These are phyloP conservation scores for Whitmania pigra DNA, from an alignment of 1,140 invertebrate genomes.

Conservation along the genomic window DNA sequence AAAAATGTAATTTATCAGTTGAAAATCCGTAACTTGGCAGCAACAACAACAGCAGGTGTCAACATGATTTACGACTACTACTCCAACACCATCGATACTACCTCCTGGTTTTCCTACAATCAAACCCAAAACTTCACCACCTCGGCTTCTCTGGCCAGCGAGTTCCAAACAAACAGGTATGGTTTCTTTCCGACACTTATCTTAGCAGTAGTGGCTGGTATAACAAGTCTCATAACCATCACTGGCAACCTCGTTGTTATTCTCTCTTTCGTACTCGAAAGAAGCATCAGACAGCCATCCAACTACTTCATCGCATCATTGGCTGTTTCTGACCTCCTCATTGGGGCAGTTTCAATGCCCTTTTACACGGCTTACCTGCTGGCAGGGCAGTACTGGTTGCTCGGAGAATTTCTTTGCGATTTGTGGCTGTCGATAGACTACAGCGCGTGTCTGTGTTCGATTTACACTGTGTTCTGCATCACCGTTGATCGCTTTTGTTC, in stretches of 20 bases:
- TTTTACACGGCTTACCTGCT: slow-evolving; percentile 92
- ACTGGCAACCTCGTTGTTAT: slow-evolving; percentile 87
- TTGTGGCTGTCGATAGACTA: slow-evolving; percentile 98
- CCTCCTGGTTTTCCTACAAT: neutral
- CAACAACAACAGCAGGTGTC: too few species aligned
- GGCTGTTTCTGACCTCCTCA: slow-evolving; percentile 92
- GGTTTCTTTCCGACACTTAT: slow-evolving; percentile 7
- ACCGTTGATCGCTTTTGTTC: slow-evolving; percentile 98
- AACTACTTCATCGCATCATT: slow-evolving; percentile 99
- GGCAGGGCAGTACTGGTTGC: slow-evolving; percentile 80
- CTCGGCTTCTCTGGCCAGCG: neutral
- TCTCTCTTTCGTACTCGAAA: slow-evolving; percentile 86
- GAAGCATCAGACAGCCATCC: slow-evolving; percentile 90
- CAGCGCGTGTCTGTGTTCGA: slow-evolving; percentile 94
- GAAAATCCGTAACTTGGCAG: too few species aligned
- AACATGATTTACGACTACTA: too few species aligned
- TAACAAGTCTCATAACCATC: slow-evolving; percentile 22
- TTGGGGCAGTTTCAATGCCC: slow-evolving; percentile 75
- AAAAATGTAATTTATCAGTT: too few species aligned
- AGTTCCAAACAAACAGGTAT: neutral
- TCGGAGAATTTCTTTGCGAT: slow-evolving; percentile 89
- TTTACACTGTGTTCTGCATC: slow-evolving; percentile 95
- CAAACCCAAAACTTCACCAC: neutral
- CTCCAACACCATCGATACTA: too few species aligned
- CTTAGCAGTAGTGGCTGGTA: slow-evolving; percentile 15